A percentile compares a stretch with the other conserved stretches of the same genome.
These are phyloP conservation scores for Pachliopta kotzebuea DNA, from an alignment of 2,888 invertebrate species.

Conservation along the genomic window DNA sequence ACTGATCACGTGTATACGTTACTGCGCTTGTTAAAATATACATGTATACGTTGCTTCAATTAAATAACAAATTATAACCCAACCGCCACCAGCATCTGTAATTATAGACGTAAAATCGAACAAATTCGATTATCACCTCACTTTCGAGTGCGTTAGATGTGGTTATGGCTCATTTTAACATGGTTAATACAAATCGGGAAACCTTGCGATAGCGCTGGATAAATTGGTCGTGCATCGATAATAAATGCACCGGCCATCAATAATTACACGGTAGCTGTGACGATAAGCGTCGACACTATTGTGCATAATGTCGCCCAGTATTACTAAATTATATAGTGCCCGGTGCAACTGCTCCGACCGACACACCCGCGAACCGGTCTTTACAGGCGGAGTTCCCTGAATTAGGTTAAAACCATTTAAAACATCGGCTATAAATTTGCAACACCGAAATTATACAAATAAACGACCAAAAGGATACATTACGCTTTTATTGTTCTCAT, in stretches of 20 bases:
- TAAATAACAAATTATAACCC: conserved; percentile 25
- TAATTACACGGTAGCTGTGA: conserved; percentile 66
- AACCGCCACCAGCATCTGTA: conserved; percentile 35
- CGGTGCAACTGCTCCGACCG: conserved; percentile 30
- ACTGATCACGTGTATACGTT: neutral
- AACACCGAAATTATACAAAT: neutral
- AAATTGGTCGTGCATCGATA: conserved; percentile 57
- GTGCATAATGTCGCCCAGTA: conserved; percentile 69
- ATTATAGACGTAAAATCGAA: conserved; percentile 59
- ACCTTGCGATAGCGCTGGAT: conserved; percentile 48
- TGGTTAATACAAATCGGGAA: conserved; percentile 64
- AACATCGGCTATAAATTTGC: conserved; percentile 6
- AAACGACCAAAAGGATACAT: neutral
- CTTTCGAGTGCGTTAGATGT: conserved; percentile 44
- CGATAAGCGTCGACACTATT: conserved; percentile 69
- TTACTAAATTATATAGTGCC: conserved; percentile 67
- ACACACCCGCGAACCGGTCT: conserved; percentile 46
- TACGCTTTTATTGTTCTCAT: conserved; percentile 1
- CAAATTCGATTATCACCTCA: conserved; percentile 53
- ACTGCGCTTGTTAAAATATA: conserved; percentile 12
- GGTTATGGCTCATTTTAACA: conserved; percentile 63
- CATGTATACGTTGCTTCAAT: conserved; percentile 13
- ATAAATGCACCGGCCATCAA: conserved; percentile 54
- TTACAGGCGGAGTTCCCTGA: conserved; percentile 32
- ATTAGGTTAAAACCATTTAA: conserved; percentile 22